Percentiles rank a stretch among this genome's conserved stretches.
Conservation (phyloP, 2,797 vertebrate genomes). For the Microctenopoma steveboyesi region DNA sequence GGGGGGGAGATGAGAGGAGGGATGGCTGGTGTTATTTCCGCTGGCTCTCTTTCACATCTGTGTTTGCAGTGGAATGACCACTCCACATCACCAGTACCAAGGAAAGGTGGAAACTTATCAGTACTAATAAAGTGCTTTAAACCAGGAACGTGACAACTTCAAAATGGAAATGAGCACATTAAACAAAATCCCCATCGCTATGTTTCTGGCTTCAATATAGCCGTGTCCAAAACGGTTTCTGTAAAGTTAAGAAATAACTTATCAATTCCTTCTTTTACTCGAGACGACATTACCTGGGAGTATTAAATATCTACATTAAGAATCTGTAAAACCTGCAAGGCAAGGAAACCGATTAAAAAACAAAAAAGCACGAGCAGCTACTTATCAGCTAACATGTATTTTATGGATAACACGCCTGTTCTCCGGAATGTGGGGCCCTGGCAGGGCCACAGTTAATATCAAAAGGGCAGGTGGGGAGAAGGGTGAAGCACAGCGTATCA, state of each 20-base stretch:
- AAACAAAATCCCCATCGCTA: conserved; percentile 12
- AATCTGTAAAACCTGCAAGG: conserved; percentile 6
- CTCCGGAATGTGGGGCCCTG: conserved; percentile 53
- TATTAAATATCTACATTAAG: conserved; percentile 4
- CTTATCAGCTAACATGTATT: conserved; percentile 31
- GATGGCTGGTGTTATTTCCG: conserved; percentile 75
- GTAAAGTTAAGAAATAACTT: conserved; percentile 17
- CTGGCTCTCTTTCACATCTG: conserved; percentile 63
- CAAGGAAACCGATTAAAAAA: neutral
- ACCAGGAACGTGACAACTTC: conserved; percentile 39
- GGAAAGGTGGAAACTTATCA: conserved; percentile 51
- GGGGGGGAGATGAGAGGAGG: conserved; percentile 37
- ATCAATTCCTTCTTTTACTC: conserved; percentile 11
- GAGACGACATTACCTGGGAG: conserved; percentile 10
- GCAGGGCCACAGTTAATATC: conserved; percentile 46
- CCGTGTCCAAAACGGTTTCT: neutral
- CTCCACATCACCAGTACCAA: conserved; percentile 39
- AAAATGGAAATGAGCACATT: conserved; percentile 32
- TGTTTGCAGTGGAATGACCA: conserved; percentile 65
- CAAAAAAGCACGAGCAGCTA: conserved; percentile 7
- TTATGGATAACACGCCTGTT: conserved; percentile 33
- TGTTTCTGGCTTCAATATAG: conserved; percentile 6
- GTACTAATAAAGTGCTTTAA: conserved; percentile 57
- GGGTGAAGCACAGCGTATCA: conserved; percentile 42
- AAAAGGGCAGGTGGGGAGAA: conserved; percentile 48